Evolutionary conservation across 2,888 invertebrate species (phyloP).

Genomic region (Ormyrus pomaceus): DNA sequence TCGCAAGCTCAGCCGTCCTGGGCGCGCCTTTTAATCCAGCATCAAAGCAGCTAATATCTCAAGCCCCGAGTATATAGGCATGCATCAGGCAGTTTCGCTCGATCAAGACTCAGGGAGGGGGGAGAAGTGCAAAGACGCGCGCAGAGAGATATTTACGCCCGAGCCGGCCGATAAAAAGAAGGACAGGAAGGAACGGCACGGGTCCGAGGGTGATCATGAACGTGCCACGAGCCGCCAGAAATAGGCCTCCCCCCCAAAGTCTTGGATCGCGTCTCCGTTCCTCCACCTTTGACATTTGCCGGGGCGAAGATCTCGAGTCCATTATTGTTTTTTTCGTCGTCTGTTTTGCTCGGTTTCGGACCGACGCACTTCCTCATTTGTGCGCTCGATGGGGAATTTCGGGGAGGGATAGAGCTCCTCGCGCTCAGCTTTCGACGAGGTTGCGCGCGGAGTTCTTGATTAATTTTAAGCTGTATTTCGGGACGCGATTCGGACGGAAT

Average conservation of each 20-base stretch:
- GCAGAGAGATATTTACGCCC: not conserved
- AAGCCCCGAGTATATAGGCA: no score
- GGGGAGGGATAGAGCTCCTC: no score
- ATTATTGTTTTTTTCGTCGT: not conserved
- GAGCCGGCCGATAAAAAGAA: not conserved
- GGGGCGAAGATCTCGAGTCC: conserved; percentile 1
- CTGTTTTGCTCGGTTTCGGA: not conserved
- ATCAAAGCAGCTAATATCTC: no score
- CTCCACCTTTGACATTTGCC: conserved; percentile 22
- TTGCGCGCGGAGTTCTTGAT: not conserved
- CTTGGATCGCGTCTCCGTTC: not conserved
- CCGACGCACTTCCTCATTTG: conserved; percentile 20
- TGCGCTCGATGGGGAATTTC: not conserved
- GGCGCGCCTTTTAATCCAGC: no score
- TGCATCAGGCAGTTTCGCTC: no score
- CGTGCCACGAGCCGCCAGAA: conserved; percentile 28
- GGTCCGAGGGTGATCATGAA: conserved; percentile 29
- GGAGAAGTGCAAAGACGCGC: no score
- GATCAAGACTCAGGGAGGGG: no score
- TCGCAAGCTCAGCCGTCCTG: no score
- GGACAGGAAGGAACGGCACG: not conserved
- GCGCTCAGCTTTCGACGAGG: no score
- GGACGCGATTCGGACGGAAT: no score
- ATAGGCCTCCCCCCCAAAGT: conserved; percentile 37
- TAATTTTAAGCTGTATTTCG: no score